Percentiles rank a stretch among this genome's conserved stretches.
Conservation (phyloP, 1,140 invertebrate species). For the Micrasema longulum region DNA sequence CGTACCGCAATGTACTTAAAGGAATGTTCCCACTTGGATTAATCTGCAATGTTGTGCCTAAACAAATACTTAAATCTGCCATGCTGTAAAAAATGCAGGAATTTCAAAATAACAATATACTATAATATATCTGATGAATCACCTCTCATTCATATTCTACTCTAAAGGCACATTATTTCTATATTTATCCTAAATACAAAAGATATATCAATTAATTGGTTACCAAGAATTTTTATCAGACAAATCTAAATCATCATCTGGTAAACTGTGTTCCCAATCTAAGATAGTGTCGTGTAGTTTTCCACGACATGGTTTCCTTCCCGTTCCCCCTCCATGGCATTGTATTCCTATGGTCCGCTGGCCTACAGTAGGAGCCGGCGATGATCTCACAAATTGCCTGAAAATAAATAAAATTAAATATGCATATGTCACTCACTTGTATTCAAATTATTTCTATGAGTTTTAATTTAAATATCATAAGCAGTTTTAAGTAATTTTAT, state of each 20-base stretch:
- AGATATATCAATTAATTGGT: slow-evolving; percentile 50
- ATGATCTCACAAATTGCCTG: slow-evolving; percentile 86
- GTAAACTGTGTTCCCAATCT: slow-evolving; percentile 98
- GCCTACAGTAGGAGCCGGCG: slow-evolving; percentile 89
- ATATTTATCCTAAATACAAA: background rate
- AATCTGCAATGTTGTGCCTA: slow-evolving; percentile 98
- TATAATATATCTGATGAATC: too few relatives aligned
- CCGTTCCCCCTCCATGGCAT: slow-evolving; percentile 74
- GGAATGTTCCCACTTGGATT: slow-evolving; percentile 96
- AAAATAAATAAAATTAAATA: slow-evolving; percentile 45
- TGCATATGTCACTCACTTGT: too few relatives aligned
- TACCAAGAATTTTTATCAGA: slow-evolving; percentile 91
- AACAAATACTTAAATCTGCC: slow-evolving; percentile 91
- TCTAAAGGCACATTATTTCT: slow-evolving; percentile 1
- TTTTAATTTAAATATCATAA: too few relatives aligned
- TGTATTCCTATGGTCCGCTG: slow-evolving; percentile 85
- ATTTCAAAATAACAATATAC: slow-evolving; percentile 28
- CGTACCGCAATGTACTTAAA: slow-evolving; percentile 87
- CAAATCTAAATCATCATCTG: slow-evolving; percentile 88
- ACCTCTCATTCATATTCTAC: too few relatives aligned
- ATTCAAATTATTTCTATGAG: too few relatives aligned
- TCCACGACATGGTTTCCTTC: slow-evolving; percentile 83
- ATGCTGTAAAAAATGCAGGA: slow-evolving; percentile 74
- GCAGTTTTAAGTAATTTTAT: too few relatives aligned
- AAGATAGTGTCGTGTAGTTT: slow-evolving; percentile 91